Conservation (phyloP, 2,113 vertebrate genomes). For the Spheniscus mendiculus region DNA sequence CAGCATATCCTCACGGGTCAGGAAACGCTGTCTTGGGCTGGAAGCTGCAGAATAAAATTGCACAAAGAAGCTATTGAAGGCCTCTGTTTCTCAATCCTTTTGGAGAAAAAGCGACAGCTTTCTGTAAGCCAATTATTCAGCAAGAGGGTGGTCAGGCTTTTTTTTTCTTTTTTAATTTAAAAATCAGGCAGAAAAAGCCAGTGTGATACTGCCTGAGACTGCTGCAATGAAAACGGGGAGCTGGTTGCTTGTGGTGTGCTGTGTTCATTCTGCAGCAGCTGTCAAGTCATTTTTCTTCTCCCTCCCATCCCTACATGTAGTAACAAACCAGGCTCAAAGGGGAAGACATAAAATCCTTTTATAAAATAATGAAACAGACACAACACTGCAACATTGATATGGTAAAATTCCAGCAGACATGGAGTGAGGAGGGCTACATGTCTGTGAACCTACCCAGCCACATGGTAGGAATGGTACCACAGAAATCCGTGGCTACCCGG, state of each 20-base stretch:
- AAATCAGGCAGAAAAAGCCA: background rate
- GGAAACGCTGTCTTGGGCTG: constrained; percentile 34
- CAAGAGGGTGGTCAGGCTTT: background rate
- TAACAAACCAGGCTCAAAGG: background rate
- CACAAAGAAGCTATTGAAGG: constrained; percentile 61
- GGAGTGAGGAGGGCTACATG: background rate
- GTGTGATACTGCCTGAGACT: background rate
- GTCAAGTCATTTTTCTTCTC: background rate
- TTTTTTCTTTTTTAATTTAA: background rate
- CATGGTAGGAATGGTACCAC: background rate
- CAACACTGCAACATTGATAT: background rate
- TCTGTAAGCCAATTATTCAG: constrained; percentile 39
- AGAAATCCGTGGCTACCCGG: background rate
- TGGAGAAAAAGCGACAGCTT: background rate
- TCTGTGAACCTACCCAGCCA: background rate
- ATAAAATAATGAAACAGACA: background rate
- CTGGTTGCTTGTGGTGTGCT: background rate
- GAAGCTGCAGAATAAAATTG: constrained; percentile 24
- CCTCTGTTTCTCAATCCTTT: background rate
- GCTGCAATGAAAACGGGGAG: background rate
- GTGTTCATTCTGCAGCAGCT: background rate
- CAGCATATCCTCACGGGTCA: constrained; percentile 55
- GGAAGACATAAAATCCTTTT: background rate
- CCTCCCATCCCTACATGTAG: background rate
- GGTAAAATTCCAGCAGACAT: background rate